Conservation (phyloP, 2,888 invertebrate species). For the Caenorhabditis japonica region DNA sequence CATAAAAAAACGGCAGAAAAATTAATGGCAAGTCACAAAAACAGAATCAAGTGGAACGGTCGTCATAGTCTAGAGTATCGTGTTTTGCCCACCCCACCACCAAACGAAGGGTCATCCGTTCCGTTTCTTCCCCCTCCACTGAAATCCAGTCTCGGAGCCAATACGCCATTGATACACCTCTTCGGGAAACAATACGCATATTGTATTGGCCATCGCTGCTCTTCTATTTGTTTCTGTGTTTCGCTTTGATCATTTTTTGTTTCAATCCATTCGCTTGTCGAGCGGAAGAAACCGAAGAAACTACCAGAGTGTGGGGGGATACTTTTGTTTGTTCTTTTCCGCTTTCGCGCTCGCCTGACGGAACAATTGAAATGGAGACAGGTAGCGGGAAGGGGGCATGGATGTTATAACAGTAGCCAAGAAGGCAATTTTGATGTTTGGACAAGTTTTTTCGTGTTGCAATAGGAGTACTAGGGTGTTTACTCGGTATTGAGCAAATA, state of each 20-base stretch:
- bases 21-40: too few relatives aligned
- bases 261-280: slow-evolving; percentile 16
- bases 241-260: slow-evolving; percentile 15
- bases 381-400: too few relatives aligned
- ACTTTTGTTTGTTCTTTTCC: slow-evolving; percentile 7
- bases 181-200: slow-evolving; percentile 23
- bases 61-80: too few relatives aligned
- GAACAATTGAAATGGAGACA: too few relatives aligned
- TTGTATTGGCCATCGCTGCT: slow-evolving; percentile 21
- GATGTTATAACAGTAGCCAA: too few relatives aligned
- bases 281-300: slow-evolving; percentile 6
- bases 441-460: too few relatives aligned
- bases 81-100: too few relatives aligned
- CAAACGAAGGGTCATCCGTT: slow-evolving; percentile 5
- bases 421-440: too few relatives aligned
- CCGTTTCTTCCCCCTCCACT: slow-evolving; percentile 19
- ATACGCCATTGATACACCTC: slow-evolving; percentile 10
- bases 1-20: too few relatives aligned
- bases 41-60: too few relatives aligned
- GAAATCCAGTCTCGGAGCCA: slow-evolving; percentile 15
- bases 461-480: too few relatives aligned
- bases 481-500: too few relatives aligned
- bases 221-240: slow-evolving; percentile 31
- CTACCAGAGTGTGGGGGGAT: neutral
- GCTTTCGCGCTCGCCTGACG: neutral